Conservation (phyloP, 2,888 invertebrate genomes). For the Tupiocoris notatus region DNA sequence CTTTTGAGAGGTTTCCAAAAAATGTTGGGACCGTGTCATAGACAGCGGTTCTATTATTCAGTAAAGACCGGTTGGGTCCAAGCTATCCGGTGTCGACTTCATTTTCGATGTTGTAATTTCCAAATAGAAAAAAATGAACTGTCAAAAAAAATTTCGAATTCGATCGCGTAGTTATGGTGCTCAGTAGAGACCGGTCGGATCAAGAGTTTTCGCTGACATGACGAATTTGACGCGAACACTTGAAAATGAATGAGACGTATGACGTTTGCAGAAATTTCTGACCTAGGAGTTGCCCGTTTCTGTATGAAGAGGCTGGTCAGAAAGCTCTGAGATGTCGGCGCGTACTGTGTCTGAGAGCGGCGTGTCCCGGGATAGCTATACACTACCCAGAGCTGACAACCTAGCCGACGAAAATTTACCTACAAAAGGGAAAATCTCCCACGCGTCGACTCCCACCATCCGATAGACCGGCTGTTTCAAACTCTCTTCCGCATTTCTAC, state of each 20-base stretch:
- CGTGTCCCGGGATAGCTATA: conserved; percentile 33
- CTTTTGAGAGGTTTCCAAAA: too few species aligned
- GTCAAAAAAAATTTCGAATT: conserved; percentile 14
- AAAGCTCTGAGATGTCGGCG: conserved; percentile 10
- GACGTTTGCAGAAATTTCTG: not conserved
- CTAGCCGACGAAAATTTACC: conserved; percentile 16
- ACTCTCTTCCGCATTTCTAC: not conserved
- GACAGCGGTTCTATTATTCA: conserved; percentile 1
- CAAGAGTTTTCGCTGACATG: conserved; percentile 37
- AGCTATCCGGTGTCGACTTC: conserved; percentile 26
- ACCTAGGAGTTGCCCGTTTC: not conserved
- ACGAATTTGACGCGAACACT: conserved; percentile 15
- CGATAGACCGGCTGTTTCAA: not conserved
- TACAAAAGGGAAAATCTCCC: not conserved
- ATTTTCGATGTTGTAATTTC: not conserved
- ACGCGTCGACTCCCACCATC: not conserved
- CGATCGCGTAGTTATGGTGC: not conserved
- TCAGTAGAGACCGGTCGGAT: conserved; percentile 41
- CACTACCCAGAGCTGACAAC: conserved; percentile 20
- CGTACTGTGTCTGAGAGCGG: conserved; percentile 29
- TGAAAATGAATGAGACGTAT: not conserved
- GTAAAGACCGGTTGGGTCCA: conserved; percentile 42
- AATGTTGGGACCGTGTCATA: not conserved
- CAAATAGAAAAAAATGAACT: not conserved
- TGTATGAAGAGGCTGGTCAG: not conserved